Evolutionary conservation across 2,888 invertebrate species (phyloP).

Genomic region (Atethmia centrago): DNA sequence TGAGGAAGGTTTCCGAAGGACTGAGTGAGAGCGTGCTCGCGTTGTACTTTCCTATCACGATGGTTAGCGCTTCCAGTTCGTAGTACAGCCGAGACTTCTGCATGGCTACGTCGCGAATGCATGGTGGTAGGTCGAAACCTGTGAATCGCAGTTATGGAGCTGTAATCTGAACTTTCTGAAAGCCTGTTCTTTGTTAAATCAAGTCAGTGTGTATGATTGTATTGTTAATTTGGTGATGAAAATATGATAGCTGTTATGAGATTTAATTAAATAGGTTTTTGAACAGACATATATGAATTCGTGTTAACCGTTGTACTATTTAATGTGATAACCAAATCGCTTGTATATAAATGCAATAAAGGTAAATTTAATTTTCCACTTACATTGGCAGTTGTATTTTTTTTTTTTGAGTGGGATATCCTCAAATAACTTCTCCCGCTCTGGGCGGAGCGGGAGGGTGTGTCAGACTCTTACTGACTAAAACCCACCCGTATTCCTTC

Average conservation of each 20-base stretch:
- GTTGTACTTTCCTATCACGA: constrained; percentile 92
- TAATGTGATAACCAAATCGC: too few species aligned
- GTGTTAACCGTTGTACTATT: too few species aligned
- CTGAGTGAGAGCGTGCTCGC: constrained; percentile 92
- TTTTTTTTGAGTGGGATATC: too few species aligned
- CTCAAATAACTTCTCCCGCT: too few species aligned
- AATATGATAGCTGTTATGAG: background rate
- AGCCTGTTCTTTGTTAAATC: background rate
- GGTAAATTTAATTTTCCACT: background rate
- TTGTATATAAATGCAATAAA: background rate
- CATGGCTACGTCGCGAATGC: constrained; percentile 90
- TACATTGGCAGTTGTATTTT: too few species aligned
- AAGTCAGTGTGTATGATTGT: background rate
- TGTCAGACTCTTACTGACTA: too few species aligned
- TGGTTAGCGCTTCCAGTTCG: constrained; percentile 91
- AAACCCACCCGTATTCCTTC: too few species aligned
- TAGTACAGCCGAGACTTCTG: constrained; percentile 92
- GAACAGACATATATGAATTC: too few species aligned
- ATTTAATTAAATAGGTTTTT: background rate
- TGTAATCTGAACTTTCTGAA: background rate
- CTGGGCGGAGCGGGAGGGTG: too few species aligned
- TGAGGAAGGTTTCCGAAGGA: constrained; percentile 93
- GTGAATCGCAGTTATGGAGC: background rate
- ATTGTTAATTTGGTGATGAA: background rate
- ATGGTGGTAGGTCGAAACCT: constrained; percentile 86